phyloP scores from a whole-genome alignment of 2,113 vertebrate species.

The Tamias sibiricus region DNA sequence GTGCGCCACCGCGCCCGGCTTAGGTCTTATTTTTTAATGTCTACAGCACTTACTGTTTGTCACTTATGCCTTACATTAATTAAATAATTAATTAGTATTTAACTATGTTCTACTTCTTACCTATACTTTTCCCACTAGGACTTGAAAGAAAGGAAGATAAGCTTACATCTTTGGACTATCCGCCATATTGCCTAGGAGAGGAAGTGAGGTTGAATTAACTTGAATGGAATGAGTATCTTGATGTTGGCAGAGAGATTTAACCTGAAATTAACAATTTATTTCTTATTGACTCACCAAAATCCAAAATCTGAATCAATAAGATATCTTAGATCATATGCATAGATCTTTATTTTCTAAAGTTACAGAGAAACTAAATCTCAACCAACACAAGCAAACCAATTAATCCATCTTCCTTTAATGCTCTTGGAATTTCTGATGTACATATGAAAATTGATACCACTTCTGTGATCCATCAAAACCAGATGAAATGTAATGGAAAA shows the following conservation, averaged over 20 bases:
- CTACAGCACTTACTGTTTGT: not conserved
- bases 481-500: constrained; percentile 60
- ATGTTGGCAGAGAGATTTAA: constrained; percentile 22
- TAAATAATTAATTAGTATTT: constrained; percentile 15
- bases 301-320: not conserved
- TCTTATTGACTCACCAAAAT: constrained; percentile 22
- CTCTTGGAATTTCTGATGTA: not conserved
- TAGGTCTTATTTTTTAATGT: constrained; percentile 40
- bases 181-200: not conserved
- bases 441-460: not conserved
- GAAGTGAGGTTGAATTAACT: constrained; percentile 46
- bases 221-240: constrained; percentile 1
- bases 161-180: not conserved
- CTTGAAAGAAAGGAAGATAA: not conserved
- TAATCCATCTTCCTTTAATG: not conserved
- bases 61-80: not conserved
- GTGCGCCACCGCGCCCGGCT: too few species aligned
- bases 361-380: constrained; percentile 15
- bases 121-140: not conserved
- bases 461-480: constrained; percentile 44
- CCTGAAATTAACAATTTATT: constrained; percentile 29
- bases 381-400: not conserved
- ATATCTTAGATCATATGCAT: not conserved
- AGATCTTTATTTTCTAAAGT: constrained; percentile 13
- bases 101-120: not conserved